Conservation (phyloP, 2,797 vertebrate species). For the Falco cherrug region DNA sequence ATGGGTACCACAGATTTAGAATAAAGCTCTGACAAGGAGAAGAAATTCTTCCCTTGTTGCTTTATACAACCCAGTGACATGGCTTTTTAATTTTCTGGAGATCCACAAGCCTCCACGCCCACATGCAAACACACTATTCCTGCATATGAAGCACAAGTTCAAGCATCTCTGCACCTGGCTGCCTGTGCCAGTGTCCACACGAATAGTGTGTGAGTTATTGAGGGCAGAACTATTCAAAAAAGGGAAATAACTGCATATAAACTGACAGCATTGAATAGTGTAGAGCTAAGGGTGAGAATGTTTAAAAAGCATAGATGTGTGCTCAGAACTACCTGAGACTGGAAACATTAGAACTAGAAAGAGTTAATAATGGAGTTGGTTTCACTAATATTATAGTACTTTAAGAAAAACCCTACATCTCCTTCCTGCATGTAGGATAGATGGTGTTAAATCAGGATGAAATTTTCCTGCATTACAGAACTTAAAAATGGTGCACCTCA, state of each 20-base stretch:
- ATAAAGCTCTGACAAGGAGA: not conserved
- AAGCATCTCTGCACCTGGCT: not conserved
- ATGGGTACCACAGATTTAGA: not conserved
- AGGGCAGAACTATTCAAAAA: not conserved
- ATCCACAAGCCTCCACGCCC: not conserved
- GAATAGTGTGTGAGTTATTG: not conserved
- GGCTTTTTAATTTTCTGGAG: not conserved
- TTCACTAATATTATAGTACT: not conserved
- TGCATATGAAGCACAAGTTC: not conserved
- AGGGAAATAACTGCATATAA: not conserved
- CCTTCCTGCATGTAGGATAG: not conserved
- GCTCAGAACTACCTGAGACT: not conserved
- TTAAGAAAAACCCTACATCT: not conserved
- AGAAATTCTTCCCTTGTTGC: not conserved
- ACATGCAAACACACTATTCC: not conserved
- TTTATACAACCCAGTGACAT: not conserved
- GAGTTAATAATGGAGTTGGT: not conserved
- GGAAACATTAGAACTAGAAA: not conserved
- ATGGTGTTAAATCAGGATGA: not conserved
- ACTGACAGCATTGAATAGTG: not conserved
- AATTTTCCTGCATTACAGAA: not conserved
- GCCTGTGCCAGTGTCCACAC: not conserved
- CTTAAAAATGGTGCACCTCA: not conserved
- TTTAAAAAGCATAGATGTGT: not conserved
- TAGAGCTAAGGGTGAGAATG: not conserved